Evolutionary conservation across 2,113 vertebrate genomes (phyloP), one percentile per base, ranked within the genome.

Genomic region (Nansenia antarctica): DNA sequence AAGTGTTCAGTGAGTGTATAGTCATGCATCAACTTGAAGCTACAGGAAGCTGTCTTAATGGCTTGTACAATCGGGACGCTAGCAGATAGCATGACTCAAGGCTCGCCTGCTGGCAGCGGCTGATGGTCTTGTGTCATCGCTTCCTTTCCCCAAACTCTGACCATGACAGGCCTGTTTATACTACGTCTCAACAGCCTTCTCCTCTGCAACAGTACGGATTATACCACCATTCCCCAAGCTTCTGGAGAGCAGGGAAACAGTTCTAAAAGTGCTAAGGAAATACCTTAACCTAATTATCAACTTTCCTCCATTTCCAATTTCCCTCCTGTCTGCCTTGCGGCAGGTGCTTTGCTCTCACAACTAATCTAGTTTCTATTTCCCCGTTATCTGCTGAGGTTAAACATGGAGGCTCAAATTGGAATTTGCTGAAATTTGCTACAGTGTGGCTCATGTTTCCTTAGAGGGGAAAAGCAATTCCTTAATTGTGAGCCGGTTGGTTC

Each of bases 371-470:
- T 58, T 31, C 26, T 58, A n/a, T 14, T 58, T 58, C n/a, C 27
- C 15, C 29, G 18, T 58, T 58, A 31, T 58, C 29, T 58, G 30
- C 29, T 20, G 27, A 32, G 55, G 14, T 58, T 15, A 58, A 31
- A 31, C 55, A 58, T 30, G 15, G 29, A 31, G 55, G 9, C 6
- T 49, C 45, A 58, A 58, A 58, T 58, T 15, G 14, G 12, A 26
- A n/a, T n/a, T n/a, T n/a, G n/a, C n/a, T n/a, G 18, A 58, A 26
- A 58, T 58, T 58, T 58, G 55, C 55, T 18, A n/a, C n/a, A n/a
- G n/a, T n/a, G n/a, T 30, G 55, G 55, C 27, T 55, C 26, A 55
- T 29, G 26, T 58, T 26, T 55, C 14, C 53, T 55, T 31, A 27
- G 29, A 31, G 54, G 29, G 14, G 2, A 31, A n/a, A 31, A 26